Evolutionary conservation across 2,113 vertebrate species (phyloP), one percentile per base, ranked within the genome.

Genomic region (Ageneiosus marmoratus): DNA sequence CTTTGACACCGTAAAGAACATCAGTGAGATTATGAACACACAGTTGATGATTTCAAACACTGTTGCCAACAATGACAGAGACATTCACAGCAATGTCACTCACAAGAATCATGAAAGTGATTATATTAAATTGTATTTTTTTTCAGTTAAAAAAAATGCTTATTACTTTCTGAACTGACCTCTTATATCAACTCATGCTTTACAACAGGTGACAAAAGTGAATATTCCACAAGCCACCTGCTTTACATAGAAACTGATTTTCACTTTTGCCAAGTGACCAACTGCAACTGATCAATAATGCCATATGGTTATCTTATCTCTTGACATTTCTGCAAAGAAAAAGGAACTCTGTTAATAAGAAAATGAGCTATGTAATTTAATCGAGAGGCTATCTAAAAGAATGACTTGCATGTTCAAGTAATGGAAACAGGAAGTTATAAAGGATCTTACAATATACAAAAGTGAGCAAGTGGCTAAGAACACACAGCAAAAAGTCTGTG

Each of bases 341-440:
- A 46, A 46, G 15, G 58, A 12, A 50, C 34, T 48, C n/a, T n/a
- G n/a, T n/a, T n/a, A n/a, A n/a, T n/a, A n/a, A n/a, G n/a, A n/a
- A n/a, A n/a, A n/a, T n/a, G n/a, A n/a, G n/a, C n/a, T n/a, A n/a
- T n/a, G 48, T 7, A 70, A 16, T 69, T 48, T 51, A 81, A 69
- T 50, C 27, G 5, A 34, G 32, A 65, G 37, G 22, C 55, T 51
- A 34, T n/a, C 41, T 29, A 9, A 44, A 76, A 79, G 62, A 80
- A 70, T 37, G 2, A n/a, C 53, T 76, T 4, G 2, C 51, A 67
- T 76, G 72, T 83, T 41, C 29, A 55, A 9, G 72, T 51, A 79
- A 62, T 46, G 37, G 37, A 83, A 86, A 84, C 73, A 77, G 79
- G 85, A 86, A 86, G 58, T 60, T 58, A 58, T n/a, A 6, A 51